Base-by-base conservation (phyloP, 2,797 vertebrate genomes). In the Syncerus caffer region DNA sequence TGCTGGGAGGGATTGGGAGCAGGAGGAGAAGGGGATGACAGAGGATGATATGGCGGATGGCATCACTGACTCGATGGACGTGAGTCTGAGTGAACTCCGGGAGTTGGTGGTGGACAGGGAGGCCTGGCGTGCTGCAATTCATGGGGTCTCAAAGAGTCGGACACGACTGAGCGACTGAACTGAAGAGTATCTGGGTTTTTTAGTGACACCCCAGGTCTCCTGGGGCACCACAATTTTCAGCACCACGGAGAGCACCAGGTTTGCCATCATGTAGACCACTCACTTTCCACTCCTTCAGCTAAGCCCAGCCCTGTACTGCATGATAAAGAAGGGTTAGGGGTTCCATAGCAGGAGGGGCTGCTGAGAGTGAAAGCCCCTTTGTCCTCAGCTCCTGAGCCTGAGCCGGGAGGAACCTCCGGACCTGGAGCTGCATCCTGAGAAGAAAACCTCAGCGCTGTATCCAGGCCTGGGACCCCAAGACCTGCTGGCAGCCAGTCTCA, bases 401-500 rank as follows among this genome's bases (percentile, higher is more conserved):
- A 95, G 78, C 53, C 19, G 0, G 0, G 98, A 98, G 97, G 95
- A 92, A 0, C 38, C 38, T 6, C 42, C 58, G 83, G 85, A 98
- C 76, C 57, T 31, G 0, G 97, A 97, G 74, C 21, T 50, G 45
- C 0, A 1, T 0, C 0, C 85, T 62, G 85, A 79, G 0, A 84
- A 53, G 88, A 93, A 97, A 82, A 97, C 78, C n/a, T 1, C n/a
- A 86, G 97, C 94, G 29, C 34, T 97, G 9, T 92, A 98, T 51
- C 99, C 99, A 0, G 98, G 98, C 14, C 98, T 98, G 2, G 83
- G 99, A 78, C 98, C 97, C 86, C 99, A 99, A 98, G 99, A 99
- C 97, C 97, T 99, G 7, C 57, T 99, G 96, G 98, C 98, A 27
- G 98, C 99, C 42, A 98, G 98, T 0, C 55, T 99, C 0, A 97